Evolutionary conservation across 2,888 invertebrate genomes (phyloP), one percentile per base, ranked within the genome.

Genomic region (Caenorhabditis drosophilae): DNA sequence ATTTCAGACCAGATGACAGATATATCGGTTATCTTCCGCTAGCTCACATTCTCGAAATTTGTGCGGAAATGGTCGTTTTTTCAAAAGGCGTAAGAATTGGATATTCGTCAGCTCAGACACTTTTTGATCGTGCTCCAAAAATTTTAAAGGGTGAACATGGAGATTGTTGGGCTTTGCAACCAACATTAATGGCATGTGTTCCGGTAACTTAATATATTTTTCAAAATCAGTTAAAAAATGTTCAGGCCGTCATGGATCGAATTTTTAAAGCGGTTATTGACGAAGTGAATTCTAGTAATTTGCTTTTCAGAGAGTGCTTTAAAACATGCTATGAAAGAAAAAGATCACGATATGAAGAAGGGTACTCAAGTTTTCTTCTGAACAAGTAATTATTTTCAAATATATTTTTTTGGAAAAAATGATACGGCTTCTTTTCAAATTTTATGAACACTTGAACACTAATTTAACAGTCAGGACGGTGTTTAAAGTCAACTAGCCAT

Each of bases 311-410:
- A 83, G 79, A 81, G 1, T 86, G 97, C 71, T 97, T 98, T 87
- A 90, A 91, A 84, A 95, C 94, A 87, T 93, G 93, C 0, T 94
- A 93, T 85, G 88, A 91, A 55, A 96, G 98, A 88, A 97, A 97
- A 87, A 87, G 89, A 73, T 89, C 89, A 67, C 92, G 94, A 90
- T 88, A 89, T 84, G 89, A 89, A 70, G 89, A 82, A 35, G 88
- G 87, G 4, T 86, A 84, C 69, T 81, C 83, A 40, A 87, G 87
- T 7, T 86, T 87, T 4, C 62, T 88, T 11, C 73, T 87, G 31
- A 85, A 88, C 80, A 85, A 81, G 86, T 86, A 31, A 27, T n/a
- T n/a, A n/a, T n/a, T n/a, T n/a, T n/a, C n/a, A n/a, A n/a, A n/a
- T n/a, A n/a, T n/a, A n/a, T n/a, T n/a, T n/a, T n/a, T n/a, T n/a